Base-by-base conservation (phyloP, 2,888 invertebrate genomes). In the Eurytoma californica region DNA sequence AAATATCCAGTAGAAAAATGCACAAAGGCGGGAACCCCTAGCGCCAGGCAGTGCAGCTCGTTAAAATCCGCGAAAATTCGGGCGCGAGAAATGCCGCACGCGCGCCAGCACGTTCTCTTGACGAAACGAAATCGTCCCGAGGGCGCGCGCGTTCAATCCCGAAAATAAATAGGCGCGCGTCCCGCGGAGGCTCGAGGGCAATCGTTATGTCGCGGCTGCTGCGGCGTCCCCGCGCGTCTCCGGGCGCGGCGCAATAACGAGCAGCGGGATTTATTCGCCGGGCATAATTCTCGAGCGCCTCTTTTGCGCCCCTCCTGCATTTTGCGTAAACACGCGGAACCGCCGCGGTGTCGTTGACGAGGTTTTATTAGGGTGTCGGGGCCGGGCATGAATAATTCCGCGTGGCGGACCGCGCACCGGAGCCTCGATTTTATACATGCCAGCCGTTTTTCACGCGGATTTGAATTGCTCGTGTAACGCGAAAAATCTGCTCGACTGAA, bases 381-480 rank as follows among this genome's bases (percentile, higher is more conserved):
- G 30, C 4, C 53, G 77, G 39, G 9, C 63, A 69, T 68, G 73
- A 78, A 69, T 78, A 78, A 68, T 78, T 68, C 68, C 28, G 3
- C 7, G 2, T 24, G 2, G 24, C 24, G 24, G 24, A 2, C 24
- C 24, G 24, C 24, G 24, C 24, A 24, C 24, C 24, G 24, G 47
- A 65, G 12, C 16, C 53, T 47, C 58, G 66, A 13, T 49, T 70
- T 24, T 58, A 47, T 58, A 69, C 18, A 28, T 16, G 53, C 55
- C 3, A 18, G 16, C 24, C 24, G 69, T 60, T 76, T 63, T 76
- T 69, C 69, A 55, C 55, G 55, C 69, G 60, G 47, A 49, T 57
- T 61, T 39, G 69, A 63, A 68, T 61, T 68, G 68, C 57, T 14
- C 39, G 63, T 58, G 57, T 73, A 57, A 57, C 18, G 53, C 20